Percentiles rank a stretch among this genome's conserved stretches.
Evolutionary conservation across 2,113 vertebrate species (phyloP).

Genomic region (Thunnus maccoyii): DNA sequence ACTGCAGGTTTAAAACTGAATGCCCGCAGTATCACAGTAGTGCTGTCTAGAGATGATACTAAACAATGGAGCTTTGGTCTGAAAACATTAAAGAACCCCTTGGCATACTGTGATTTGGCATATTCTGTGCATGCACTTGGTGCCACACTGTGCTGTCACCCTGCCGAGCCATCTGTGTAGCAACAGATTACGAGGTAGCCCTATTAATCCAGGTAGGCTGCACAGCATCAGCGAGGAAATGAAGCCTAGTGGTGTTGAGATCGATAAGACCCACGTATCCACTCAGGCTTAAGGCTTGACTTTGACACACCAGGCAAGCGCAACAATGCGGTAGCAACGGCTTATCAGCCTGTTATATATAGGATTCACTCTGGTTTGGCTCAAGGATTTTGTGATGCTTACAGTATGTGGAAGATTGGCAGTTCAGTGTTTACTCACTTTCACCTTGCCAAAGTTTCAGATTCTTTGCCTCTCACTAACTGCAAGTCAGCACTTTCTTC

Average conservation of each 20-base stretch:
- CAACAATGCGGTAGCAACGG: neutral
- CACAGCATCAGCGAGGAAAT: conserved; percentile 56
- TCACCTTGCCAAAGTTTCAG: conserved; percentile 50
- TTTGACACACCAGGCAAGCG: conserved; percentile 44
- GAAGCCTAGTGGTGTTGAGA: conserved; percentile 72
- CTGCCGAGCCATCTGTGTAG: conserved; percentile 73
- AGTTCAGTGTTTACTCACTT: conserved; percentile 24
- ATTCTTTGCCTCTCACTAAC: conserved; percentile 12
- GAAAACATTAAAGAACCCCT: conserved; percentile 29
- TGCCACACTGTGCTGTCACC: conserved; percentile 50
- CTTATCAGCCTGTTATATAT: conserved; percentile 17
- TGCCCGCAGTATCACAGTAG: neutral
- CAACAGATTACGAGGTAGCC: conserved; percentile 75
- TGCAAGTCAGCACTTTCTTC: conserved; percentile 33
- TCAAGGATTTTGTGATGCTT: conserved; percentile 7
- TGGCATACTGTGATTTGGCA: conserved; percentile 50
- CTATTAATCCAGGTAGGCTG: conserved; percentile 75
- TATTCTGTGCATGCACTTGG: conserved; percentile 13
- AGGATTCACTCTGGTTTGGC: conserved; percentile 1
- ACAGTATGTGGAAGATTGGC: conserved; percentile 18
- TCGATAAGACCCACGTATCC: conserved; percentile 65
- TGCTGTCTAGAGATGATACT: neutral
- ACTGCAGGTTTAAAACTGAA: neutral
- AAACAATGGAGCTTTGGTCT: conserved; percentile 24
- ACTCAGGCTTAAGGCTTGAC: conserved; percentile 60